Base-by-base conservation (phyloP, 1,140 invertebrate genomes). In the Stegodyphus dumicola region DNA sequence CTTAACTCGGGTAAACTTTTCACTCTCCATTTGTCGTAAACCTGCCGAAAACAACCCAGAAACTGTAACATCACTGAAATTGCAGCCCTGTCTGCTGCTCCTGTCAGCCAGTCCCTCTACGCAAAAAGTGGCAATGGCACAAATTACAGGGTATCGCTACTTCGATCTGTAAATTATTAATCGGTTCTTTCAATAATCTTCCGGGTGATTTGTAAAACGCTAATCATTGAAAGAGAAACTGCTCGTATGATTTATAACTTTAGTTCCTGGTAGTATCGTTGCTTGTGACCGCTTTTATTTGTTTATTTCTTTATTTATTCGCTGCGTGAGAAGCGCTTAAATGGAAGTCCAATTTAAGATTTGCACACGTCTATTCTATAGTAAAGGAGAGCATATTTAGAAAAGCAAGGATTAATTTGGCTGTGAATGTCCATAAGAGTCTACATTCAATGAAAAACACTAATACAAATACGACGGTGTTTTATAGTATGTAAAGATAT, bases 111-210 rank as follows among this genome's bases (percentile, higher is more conserved):
- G 52, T 64, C 18, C 13, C 13, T 13, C 51, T 11, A 53, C 33
- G 53, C 33, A 56, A 60, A 60, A 60, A 60, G 48, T 77, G 48
- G 60, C 56, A 60, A n/a, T 76, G 74, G 56, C 75, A 65, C 75
- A 77, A 77, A 77, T 77, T 65, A 77, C 15, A 77, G 75, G 75
- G 75, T 77, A 65, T 77, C 54, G 48, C 7, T 77, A 18, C 65
- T 13, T 17, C 75, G 6, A 77, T 56, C 33, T 77, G 75, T 77
- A 77, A 77, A 65, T 77, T 77, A 77, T 65, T 66, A 77, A 77
- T 77, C 33, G 75, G 74, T 65, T 64, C 74, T 33, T 60, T 65
- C 74, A 77, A 64, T 65, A 77, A 77, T 60, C 75, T 65, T 77
- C 33, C 75, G 60, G 75, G 60, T 64, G 56, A 56, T 48, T 65